Percentiles rank a stretch among this genome's conserved stretches.
These are phyloP conservation scores for Phoxinus dragarum DNA, from an alignment of 2,797 vertebrate genomes.

Conservation along the genomic window DNA sequence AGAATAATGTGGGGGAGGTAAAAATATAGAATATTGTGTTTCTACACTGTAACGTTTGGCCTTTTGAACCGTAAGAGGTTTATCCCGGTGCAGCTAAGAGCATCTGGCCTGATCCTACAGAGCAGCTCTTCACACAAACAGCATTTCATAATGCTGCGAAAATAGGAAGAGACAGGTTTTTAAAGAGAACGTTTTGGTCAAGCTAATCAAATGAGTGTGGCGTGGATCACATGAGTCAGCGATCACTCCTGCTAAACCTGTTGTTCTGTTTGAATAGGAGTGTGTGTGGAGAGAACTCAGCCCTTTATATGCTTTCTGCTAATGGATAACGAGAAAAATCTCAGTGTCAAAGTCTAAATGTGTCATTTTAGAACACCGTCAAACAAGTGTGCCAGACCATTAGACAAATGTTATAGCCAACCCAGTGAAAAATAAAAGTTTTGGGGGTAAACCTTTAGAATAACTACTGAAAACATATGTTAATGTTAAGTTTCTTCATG, in stretches of 20 bases:
- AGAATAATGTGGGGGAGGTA: not conserved
- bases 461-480: not conserved
- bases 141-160: not conserved
- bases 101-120: conserved; percentile 23
- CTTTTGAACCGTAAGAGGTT: conserved; percentile 30
- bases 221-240: conserved; percentile 29
- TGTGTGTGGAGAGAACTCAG: conserved; percentile 20
- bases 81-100: not conserved
- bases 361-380: conserved; percentile 19
- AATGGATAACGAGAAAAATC: conserved; percentile 47
- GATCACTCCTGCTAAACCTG: conserved; percentile 59
- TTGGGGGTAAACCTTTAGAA: not conserved
- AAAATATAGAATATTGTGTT: not conserved
- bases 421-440: not conserved
- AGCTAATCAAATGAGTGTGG: conserved; percentile 40
- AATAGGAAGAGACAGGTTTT: conserved; percentile 15
- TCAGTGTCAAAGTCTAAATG: conserved; percentile 43
- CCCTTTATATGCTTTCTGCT: conserved; percentile 18
- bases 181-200: conserved; percentile 2
- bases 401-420: not conserved
- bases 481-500: not conserved
- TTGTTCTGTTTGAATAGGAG: conserved; percentile 59
- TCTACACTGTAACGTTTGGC: not conserved
- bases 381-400: not conserved
- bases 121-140: not conserved